A percentile compares a stretch with the other conserved stretches of the same genome.
phyloP scores from a whole-genome alignment of 92 coral and sea anemone genomes.

The Scolanthus callimorphus region DNA sequence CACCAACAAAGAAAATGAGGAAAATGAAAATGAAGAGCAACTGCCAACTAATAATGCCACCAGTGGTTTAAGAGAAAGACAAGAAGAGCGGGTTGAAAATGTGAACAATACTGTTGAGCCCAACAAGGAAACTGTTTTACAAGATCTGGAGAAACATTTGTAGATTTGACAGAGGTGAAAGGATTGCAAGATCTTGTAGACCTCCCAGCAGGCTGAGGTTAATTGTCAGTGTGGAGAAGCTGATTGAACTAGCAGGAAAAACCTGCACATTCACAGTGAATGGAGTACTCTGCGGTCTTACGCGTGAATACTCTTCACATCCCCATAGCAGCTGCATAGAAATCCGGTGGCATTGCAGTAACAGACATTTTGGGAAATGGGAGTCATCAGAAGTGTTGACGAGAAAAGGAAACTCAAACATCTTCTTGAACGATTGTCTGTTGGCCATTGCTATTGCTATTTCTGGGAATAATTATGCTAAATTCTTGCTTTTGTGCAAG shows the following conservation, averaged over 20 bases:
- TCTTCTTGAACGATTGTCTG: slow-evolving; percentile 13
- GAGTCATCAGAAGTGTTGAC: slow-evolving; percentile 43
- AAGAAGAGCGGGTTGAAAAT: too few relatives aligned
- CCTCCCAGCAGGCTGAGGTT: slow-evolving; percentile 8
- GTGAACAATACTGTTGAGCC: too few relatives aligned
- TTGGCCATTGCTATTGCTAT: slow-evolving; percentile 20
- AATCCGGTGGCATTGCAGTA: slow-evolving; percentile 11
- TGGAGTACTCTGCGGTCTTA: not conserved
- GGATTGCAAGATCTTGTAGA: slow-evolving; percentile 3
- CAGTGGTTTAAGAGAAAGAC: too few relatives aligned
- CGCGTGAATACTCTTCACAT: not conserved
- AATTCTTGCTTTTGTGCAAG: slow-evolving; percentile 28
- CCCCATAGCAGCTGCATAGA: slow-evolving; percentile 11
- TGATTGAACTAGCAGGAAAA: slow-evolving; percentile 22
- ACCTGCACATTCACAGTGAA: not conserved
- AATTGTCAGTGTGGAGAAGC: slow-evolving; percentile 26
- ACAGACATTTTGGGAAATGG: slow-evolving; percentile 30
- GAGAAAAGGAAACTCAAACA: not conserved
- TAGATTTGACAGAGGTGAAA: not conserved
- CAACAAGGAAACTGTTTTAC: too few relatives aligned
- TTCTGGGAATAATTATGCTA: slow-evolving; percentile 42
- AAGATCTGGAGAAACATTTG: not conserved
- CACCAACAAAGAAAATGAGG: too few relatives aligned
- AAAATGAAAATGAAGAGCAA: too few relatives aligned
- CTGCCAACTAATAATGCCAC: too few relatives aligned